Evolutionary conservation across 2,113 vertebrate genomes (phyloP).

Genomic region (Rhabdomys dilectus): DNA sequence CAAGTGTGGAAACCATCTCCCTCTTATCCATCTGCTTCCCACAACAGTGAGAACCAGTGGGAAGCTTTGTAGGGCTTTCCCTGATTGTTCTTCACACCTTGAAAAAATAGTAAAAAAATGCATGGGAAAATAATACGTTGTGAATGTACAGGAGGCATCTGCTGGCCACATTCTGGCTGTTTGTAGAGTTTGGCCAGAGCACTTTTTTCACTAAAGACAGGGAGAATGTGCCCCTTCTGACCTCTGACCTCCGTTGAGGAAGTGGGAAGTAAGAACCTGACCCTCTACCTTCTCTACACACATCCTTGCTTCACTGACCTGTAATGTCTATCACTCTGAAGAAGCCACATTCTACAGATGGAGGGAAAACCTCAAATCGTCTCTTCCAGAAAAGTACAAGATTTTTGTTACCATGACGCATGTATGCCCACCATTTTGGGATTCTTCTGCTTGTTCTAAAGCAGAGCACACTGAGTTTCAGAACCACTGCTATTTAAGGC

Average conservation of each 20-base stretch:
- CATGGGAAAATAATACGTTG: not conserved
- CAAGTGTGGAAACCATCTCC: not conserved
- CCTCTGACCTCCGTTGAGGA: not conserved
- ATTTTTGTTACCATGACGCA: not conserved
- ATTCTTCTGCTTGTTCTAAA: not conserved
- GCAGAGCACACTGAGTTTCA: slow-evolving; percentile 31
- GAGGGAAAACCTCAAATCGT: slow-evolving; percentile 21
- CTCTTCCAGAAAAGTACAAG: not conserved
- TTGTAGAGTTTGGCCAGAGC: not conserved
- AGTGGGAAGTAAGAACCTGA: not conserved
- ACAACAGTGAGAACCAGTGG: not conserved
- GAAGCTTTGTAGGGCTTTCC: not conserved
- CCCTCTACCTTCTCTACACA: not conserved
- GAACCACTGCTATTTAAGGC: slow-evolving; percentile 46
- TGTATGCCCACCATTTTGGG: not conserved
- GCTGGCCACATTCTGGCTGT: not conserved
- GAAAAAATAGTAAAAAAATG: not conserved
- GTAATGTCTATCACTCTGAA: not conserved
- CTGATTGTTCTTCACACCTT: not conserved
- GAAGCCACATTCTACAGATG: not conserved
- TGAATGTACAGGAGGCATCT: not conserved
- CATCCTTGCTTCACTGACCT: not conserved
- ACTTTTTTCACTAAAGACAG: not conserved
- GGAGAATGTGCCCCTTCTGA: not conserved
- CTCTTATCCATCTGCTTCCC: not conserved